A percentile compares a stretch with the other conserved stretches of the same genome.
Evolutionary conservation across 2,113 vertebrate genomes (phyloP).

Genomic region (Ptyas mucosa): DNA sequence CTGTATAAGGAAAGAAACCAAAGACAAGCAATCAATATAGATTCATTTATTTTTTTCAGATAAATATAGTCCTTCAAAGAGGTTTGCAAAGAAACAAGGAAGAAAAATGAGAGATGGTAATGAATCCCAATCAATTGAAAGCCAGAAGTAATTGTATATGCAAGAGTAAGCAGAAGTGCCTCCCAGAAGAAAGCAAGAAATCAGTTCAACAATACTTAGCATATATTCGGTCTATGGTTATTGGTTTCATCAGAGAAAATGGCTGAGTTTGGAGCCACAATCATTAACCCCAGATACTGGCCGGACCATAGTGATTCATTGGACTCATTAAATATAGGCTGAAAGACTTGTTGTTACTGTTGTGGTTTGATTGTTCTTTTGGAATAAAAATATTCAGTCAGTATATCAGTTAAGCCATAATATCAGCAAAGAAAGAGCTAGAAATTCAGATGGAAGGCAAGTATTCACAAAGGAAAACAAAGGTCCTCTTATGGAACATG

Average conservation of each 20-base stretch:
- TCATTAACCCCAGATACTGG: background rate
- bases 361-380: background rate
- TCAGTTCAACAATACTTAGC: background rate
- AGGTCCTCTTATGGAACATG: too few relatives aligned
- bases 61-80: background rate
- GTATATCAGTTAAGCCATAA: background rate
- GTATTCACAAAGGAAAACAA: background rate
- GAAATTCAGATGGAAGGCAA: background rate
- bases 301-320: background rate
- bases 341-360: background rate
- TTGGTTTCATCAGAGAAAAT: background rate
- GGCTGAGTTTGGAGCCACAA: background rate
- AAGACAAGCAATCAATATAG: background rate
- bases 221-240: background rate
- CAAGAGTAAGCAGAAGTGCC: background rate
- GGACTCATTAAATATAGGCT: background rate
- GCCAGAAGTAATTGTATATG: background rate
- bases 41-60: constrained; percentile 16
- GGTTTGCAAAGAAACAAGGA: background rate
- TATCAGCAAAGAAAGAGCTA: background rate
- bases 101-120: background rate
- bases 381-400: background rate
- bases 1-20: background rate
- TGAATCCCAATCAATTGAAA: background rate
- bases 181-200: background rate